A percentile compares a stretch with the other conserved stretches of the same genome.
phyloP scores from a whole-genome alignment of 2,888 invertebrate species.

The Dorcus hopei region DNA sequence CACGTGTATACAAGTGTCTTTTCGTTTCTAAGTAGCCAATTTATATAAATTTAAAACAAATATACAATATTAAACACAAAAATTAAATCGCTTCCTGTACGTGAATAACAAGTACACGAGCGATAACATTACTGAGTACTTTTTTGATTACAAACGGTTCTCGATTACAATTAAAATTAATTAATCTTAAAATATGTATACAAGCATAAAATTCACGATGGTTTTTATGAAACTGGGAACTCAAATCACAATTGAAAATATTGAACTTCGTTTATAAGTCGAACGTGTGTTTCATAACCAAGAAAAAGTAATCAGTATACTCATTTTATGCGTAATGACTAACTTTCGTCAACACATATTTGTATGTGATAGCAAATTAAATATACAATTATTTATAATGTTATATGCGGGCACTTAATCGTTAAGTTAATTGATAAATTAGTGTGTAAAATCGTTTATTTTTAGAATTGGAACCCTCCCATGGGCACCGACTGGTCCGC shows the following conservation, averaged over 20 bases:
- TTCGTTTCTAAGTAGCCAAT: not conserved
- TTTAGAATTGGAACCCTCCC: slow-evolving; percentile 78
- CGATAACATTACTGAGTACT: no score
- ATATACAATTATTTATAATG: slow-evolving; percentile 14
- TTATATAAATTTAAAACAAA: not conserved
- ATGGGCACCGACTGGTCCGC: slow-evolving; percentile 71
- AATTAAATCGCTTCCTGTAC: not conserved
- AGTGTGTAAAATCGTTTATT: slow-evolving; percentile 12
- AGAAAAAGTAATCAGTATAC: not conserved
- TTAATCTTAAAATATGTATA: not conserved
- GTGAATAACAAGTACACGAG: no score
- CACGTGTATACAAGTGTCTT: slow-evolving; percentile 31
- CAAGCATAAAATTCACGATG: slow-evolving; percentile 12
- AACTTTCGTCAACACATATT: slow-evolving; percentile 15
- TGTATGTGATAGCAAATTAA: slow-evolving; percentile 17
- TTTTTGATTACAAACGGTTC: no score
- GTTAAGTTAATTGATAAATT: slow-evolving; percentile 16
- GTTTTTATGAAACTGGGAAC: not conserved
- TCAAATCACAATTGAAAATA: not conserved
- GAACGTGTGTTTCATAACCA: no score
- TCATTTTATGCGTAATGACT: slow-evolving; percentile 14
- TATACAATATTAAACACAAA: not conserved
- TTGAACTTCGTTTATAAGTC: not conserved
- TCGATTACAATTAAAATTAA: no score
- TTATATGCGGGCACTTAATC: slow-evolving; percentile 24